Evolutionary conservation across 1,140 invertebrate genomes (phyloP).

Genomic region (Drosophila watanabei): DNA sequence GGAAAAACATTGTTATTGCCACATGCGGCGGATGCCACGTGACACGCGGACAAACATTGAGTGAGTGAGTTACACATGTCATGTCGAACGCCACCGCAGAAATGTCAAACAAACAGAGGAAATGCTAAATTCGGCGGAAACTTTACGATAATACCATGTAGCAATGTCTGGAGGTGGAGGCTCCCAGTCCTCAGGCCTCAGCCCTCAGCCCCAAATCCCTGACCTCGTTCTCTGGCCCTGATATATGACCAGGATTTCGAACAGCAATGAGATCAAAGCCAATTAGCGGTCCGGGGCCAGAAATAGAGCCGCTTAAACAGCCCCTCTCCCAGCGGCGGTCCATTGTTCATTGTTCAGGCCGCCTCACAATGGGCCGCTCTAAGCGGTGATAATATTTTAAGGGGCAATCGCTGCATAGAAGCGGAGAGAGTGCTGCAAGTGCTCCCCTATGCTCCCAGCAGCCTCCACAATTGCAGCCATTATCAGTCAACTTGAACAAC

Average conservation of each 20-base stretch:
- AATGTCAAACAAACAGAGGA: slow-evolving; percentile 71
- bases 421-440: slow-evolving; percentile 22
- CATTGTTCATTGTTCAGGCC: slow-evolving; percentile 60
- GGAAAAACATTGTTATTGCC: slow-evolving; percentile 49
- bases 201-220: slow-evolving; percentile 11
- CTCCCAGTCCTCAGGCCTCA: no score
- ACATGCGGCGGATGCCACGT: slow-evolving; percentile 80
- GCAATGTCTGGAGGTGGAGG: background rate
- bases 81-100: slow-evolving; percentile 40
- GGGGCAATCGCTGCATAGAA: slow-evolving; percentile 24
- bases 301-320: slow-evolving; percentile 17
- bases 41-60: slow-evolving; percentile 75
- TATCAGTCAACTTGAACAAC: slow-evolving; percentile 48
- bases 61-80: slow-evolving; percentile 59
- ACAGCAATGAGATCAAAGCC: slow-evolving; percentile 41
- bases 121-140: slow-evolving; percentile 63
- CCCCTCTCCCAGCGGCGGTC: slow-evolving; percentile 42
- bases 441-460: slow-evolving; percentile 21
- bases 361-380: slow-evolving; percentile 36
- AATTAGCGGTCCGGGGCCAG: slow-evolving; percentile 57
- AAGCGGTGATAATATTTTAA: slow-evolving; percentile 46
- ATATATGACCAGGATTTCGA: slow-evolving; percentile 31
- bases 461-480: slow-evolving; percentile 30
- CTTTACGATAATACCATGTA: slow-evolving; percentile 38
- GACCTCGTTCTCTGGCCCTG: slow-evolving; percentile 26